Conservation (phyloP, 2,113 vertebrate species). For the Nothoprocta perdicaria region DNA sequence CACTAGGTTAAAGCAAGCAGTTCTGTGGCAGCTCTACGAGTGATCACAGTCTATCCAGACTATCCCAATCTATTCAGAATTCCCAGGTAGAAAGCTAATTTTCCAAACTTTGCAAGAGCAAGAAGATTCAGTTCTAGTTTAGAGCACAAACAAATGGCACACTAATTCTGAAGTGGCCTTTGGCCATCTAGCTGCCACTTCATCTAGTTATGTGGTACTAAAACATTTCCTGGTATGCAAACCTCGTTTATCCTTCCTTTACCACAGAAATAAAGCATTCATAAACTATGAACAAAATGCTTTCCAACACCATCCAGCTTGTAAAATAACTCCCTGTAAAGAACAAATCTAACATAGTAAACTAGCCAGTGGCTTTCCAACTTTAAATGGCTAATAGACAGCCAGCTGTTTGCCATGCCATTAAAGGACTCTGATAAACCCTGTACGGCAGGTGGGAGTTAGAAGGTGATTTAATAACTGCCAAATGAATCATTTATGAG, state of each 20-base stretch:
- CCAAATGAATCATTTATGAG: constrained; percentile 60
- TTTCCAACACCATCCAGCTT: constrained; percentile 41
- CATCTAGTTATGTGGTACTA: background rate
- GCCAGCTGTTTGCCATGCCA: constrained; percentile 41
- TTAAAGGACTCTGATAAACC: constrained; percentile 54
- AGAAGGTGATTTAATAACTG: constrained; percentile 54
- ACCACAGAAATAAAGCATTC: constrained; percentile 50
- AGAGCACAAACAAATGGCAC: background rate
- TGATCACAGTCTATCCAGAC: background rate
- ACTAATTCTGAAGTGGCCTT: constrained; percentile 2
- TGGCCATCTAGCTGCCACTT: background rate
- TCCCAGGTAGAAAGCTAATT: background rate
- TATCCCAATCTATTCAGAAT: background rate
- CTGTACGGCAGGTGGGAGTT: constrained; percentile 25
- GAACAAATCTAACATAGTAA: constrained; percentile 38
- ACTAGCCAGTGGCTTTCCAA: constrained; percentile 32
- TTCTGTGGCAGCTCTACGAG: background rate
- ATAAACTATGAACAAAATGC: constrained; percentile 22
- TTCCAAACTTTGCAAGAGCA: background rate
- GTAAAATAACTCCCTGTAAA: constrained; percentile 50
- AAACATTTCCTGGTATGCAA: constrained; percentile 15
- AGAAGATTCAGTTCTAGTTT: background rate
- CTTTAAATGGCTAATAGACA: constrained; percentile 19
- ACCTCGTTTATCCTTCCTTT: background rate
- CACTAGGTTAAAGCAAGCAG: background rate